phyloP scores from a whole-genome alignment of 2,888 invertebrate genomes.

The Emmelina monodactyla region DNA sequence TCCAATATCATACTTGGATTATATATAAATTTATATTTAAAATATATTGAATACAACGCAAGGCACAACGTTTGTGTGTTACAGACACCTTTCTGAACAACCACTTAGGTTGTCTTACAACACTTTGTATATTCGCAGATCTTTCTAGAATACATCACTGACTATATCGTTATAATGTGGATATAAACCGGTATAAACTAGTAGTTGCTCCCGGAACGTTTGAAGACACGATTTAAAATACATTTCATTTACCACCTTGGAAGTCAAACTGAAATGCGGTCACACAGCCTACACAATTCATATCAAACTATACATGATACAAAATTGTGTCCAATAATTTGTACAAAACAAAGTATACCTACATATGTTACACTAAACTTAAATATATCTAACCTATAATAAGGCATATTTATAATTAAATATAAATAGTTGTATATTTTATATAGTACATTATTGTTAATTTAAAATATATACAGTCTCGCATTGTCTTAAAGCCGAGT shows the following conservation, averaged over 20 bases:
- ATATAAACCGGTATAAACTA: neutral
- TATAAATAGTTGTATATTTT: constrained; percentile 53
- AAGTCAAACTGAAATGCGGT: constrained; percentile 47
- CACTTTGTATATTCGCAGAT: constrained; percentile 41
- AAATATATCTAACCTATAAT: constrained; percentile 33
- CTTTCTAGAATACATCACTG: constrained; percentile 21
- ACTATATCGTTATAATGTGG: constrained; percentile 10
- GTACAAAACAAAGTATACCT: constrained; percentile 37
- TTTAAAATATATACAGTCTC: constrained; percentile 51
- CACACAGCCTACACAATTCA: constrained; percentile 46
- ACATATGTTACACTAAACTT: constrained; percentile 23
- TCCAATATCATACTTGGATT: constrained; percentile 45
- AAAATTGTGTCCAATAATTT: constrained; percentile 31
- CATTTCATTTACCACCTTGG: constrained; percentile 16
- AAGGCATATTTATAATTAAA: constrained; percentile 58
- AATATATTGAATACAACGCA: constrained; percentile 48
- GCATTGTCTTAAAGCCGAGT: constrained; percentile 53
- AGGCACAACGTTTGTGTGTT: constrained; percentile 51
- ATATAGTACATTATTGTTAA: constrained; percentile 36
- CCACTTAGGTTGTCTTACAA: constrained; percentile 33
- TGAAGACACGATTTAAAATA: constrained; percentile 21
- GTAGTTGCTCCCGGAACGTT: constrained; percentile 24
- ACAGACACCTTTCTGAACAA: constrained; percentile 22
- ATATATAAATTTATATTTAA: constrained; percentile 22
- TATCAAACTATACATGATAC: constrained; percentile 17